phyloP scores from a whole-genome alignment of 2,888 invertebrate genomes.

The Pseudococcus longispinus region DNA sequence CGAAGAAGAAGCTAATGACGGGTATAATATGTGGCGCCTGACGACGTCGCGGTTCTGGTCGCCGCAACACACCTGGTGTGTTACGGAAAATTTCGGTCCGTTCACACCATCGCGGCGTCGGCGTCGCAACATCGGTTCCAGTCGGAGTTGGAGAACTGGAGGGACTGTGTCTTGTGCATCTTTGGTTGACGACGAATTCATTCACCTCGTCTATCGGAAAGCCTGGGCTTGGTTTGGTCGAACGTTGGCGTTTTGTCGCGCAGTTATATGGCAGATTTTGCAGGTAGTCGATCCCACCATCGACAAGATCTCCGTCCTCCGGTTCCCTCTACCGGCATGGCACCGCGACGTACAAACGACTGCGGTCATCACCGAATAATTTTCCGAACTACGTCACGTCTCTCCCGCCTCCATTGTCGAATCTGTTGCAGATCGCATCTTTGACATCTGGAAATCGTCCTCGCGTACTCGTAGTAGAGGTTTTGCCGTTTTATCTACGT shows the following conservation, averaged over 20 bases:
- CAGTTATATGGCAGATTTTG: background rate
- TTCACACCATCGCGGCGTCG: background rate
- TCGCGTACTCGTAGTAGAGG: background rate
- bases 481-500: background rate
- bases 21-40: slow-evolving; percentile 38
- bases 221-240: background rate
- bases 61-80: slow-evolving; percentile 15
- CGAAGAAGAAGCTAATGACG: background rate
- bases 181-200: slow-evolving; percentile 11
- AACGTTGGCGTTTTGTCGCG: background rate
- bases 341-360: background rate
- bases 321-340: background rate
- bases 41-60: background rate
- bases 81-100: slow-evolving; percentile 6
- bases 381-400: background rate
- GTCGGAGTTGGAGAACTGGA: too few species aligned
- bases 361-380: slow-evolving; percentile 29
- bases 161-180: too few species aligned
- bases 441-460: slow-evolving; percentile 2
- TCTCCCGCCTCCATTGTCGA: background rate
- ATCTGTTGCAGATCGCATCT: background rate
- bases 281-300: background rate
- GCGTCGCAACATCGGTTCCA: background rate
- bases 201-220: background rate
- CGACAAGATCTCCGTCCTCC: background rate